Percentiles rank a stretch among this genome's conserved stretches.
Conservation (phyloP, 35 echinoderm and acorn worm genomes). For the Ophiothrix spiculata region DNA sequence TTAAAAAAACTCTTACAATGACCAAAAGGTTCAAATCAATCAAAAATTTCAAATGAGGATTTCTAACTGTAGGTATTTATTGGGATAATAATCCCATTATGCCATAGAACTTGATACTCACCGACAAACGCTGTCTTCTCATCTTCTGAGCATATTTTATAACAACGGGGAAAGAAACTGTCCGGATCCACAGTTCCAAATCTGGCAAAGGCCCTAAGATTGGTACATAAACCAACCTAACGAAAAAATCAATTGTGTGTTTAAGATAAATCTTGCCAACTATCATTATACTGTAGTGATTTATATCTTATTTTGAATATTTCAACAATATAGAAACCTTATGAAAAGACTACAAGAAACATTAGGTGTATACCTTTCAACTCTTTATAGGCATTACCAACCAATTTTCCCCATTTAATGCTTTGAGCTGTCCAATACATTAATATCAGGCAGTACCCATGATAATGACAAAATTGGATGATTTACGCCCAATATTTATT, state of each 20-base stretch:
- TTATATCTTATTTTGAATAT: neutral
- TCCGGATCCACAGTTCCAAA: slow-evolving; percentile 66
- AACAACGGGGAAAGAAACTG: slow-evolving; percentile 85
- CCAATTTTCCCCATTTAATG: neutral
- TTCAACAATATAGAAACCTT: neutral
- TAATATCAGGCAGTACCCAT: no score
- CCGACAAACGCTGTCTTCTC: slow-evolving; percentile 87
- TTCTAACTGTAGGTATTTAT: neutral
- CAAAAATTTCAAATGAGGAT: neutral
- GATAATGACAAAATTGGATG: no score
- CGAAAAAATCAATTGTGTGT: neutral
- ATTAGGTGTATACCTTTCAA: neutral
- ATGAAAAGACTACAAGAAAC: neutral
- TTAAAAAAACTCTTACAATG: neutral
- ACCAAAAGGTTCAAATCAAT: neutral
- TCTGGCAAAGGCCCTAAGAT: slow-evolving; percentile 70
- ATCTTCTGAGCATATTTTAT: slow-evolving; percentile 88
- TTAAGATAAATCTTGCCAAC: neutral
- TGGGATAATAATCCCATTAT: no score
- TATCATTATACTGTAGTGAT: neutral
- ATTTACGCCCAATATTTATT: no score
- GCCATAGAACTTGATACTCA: no score
- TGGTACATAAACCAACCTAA: slow-evolving; percentile 82
- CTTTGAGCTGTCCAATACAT: no score
- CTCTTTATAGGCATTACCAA: neutral